Evolutionary conservation across 2,888 invertebrate genomes (phyloP), one percentile per base, ranked within the genome.

Genomic region (Arrhopalites spinosus): DNA sequence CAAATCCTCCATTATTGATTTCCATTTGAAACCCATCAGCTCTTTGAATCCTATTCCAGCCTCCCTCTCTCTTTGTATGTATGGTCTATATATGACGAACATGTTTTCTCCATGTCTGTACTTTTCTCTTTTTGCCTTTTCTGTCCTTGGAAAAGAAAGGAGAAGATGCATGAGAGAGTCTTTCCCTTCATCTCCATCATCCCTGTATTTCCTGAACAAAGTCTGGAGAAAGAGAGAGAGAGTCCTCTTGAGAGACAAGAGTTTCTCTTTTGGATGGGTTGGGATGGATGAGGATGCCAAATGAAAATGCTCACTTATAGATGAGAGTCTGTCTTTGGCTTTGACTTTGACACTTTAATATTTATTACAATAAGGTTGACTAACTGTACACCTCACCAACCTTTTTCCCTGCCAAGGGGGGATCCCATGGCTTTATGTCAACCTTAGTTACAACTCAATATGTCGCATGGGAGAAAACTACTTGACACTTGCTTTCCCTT

Each of bases 1-100:
- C 59, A 71, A 71, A 71, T 71, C 71, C 71, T 23, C 71, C 59
- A 56, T 71, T 71, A 71, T 71, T 71, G 71, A 71, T 71, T 71
- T 71, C 59, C 71, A 71, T 71, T 71, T 71, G 71, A 71, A 71
- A 71, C 71, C 71, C 71, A 71, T 71, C 71, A 71, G 53, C 71
- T 59, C 59, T 71, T 71, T 59, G 36, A 43, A 56, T 71, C 59
- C 71, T 59, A 56, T 71, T 71, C 36, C 69, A 29, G 56, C 36
- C 53, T 20, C 53, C n/a, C 30, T 53, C 27, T 53, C 29, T 20
- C 43, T 59, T 23, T 23, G 3, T 61, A 3, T 5, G 30, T n/a
- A 30, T 29, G 30, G 7, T 36, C n/a, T n/a, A 8, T n/a, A 61
- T 61, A 61, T 23, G 25, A 3, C 7, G 7, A 61, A n/a, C 5